phyloP scores from a whole-genome alignment of 2,797 vertebrate species.

The Ceryle rudis region DNA sequence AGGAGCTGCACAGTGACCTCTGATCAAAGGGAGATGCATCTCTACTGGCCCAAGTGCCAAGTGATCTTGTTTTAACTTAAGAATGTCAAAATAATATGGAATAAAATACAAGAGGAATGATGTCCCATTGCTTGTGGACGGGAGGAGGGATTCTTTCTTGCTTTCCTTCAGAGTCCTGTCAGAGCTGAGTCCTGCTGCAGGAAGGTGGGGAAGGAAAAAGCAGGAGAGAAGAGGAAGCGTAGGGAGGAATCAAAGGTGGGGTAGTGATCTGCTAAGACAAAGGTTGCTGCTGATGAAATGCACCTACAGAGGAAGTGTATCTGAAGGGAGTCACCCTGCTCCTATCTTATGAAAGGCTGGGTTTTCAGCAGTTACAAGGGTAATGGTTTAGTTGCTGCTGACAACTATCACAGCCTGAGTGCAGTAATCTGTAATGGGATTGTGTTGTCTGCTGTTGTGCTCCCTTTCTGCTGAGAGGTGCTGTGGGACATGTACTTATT shows the following conservation, averaged over 20 bases:
- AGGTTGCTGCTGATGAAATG: accelerated
- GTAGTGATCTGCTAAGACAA: background rate
- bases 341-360: accelerated
- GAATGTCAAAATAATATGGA: constrained; percentile 67
- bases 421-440: background rate
- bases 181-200: background rate
- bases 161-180: background rate
- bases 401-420: background rate
- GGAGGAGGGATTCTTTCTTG: background rate
- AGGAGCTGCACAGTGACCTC: background rate
- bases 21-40: constrained; percentile 43
- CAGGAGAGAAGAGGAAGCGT: background rate
- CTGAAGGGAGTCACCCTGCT: accelerated
- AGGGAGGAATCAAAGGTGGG: background rate
- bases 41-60: background rate
- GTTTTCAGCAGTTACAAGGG: background rate
- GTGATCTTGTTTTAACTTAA: constrained; percentile 62
- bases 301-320: background rate
- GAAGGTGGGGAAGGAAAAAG: background rate
- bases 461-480: background rate
- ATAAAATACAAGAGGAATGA: constrained; percentile 30
- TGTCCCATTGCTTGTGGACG: background rate
- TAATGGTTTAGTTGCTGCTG: background rate
- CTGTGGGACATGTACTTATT: background rate
- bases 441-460: accelerated